Evolutionary conservation across 1,140 invertebrate species (phyloP).

Genomic region (Ooceraea biroi): DNA sequence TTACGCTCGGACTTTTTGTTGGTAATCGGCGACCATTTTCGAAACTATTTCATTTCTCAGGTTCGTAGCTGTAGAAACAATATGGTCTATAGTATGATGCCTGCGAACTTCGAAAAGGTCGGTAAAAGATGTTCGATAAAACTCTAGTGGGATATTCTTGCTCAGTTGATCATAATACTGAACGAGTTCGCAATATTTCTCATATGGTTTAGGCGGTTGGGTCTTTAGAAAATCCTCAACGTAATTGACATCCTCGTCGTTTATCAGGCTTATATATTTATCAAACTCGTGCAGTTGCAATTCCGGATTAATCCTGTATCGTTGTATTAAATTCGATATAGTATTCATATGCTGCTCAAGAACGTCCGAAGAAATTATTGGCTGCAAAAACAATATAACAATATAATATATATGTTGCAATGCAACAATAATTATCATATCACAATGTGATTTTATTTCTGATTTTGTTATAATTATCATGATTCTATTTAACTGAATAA

Average conservation of each 20-base stretch:
- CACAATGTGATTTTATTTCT: not conserved
- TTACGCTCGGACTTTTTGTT: slow-evolving; percentile 92
- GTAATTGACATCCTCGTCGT: slow-evolving; percentile 89
- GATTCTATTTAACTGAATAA: not conserved
- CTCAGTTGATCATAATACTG: slow-evolving; percentile 89
- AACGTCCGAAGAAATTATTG: slow-evolving; percentile 89
- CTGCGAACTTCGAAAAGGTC: slow-evolving; percentile 96
- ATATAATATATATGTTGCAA: not conserved
- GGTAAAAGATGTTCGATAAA: slow-evolving; percentile 90
- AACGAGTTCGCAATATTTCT: slow-evolving; percentile 89
- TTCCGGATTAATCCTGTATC: slow-evolving; percentile 91
- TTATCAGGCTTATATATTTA: slow-evolving; percentile 93
- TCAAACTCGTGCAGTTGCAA: slow-evolving; percentile 92
- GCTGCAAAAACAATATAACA: slow-evolving; percentile 78
- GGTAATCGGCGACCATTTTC: slow-evolving; percentile 93
- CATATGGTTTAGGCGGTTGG: slow-evolving; percentile 88
- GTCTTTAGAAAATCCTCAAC: slow-evolving; percentile 90
- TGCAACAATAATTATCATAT: not conserved
- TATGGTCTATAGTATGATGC: slow-evolving; percentile 91
- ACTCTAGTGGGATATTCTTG: slow-evolving; percentile 88
- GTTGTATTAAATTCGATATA: slow-evolving; percentile 89
- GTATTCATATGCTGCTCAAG: slow-evolving; percentile 87
- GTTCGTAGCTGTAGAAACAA: slow-evolving; percentile 90
- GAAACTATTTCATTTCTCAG: slow-evolving; percentile 91
- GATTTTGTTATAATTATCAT: too few relatives aligned